Conservation (phyloP, 2,113 vertebrate species). For the Plecotus auritus region DNA sequence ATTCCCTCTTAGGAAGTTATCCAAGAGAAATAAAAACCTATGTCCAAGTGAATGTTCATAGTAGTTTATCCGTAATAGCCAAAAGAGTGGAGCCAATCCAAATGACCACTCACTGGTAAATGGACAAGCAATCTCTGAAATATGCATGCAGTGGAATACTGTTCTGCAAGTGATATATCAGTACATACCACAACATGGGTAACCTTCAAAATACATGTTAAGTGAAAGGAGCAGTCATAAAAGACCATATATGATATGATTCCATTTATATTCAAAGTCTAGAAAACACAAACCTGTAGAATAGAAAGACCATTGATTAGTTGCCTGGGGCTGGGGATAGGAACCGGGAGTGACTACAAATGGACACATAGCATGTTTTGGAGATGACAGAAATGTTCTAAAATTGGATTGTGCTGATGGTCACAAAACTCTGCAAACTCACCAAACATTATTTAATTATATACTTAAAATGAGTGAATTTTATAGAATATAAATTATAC, state of each 20-base stretch:
- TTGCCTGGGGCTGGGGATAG: not conserved
- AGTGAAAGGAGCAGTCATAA: not conserved
- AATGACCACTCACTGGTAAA: not conserved
- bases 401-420: not conserved
- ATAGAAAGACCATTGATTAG: not conserved
- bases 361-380: not conserved
- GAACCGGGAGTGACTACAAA: not conserved
- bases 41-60: rapidly evolving
- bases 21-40: not conserved
- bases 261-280: not conserved
- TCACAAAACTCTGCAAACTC: not conserved
- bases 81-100: not conserved
- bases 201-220: not conserved
- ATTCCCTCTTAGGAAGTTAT: not conserved
- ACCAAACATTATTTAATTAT: not conserved
- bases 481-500: not conserved
- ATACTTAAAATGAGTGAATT: not conserved
- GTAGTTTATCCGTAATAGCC: not conserved
- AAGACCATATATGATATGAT: not conserved
- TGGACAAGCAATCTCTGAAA: not conserved
- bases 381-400: not conserved
- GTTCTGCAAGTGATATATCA: not conserved
- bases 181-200: rapidly evolving
- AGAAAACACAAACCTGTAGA: not conserved
- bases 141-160: too few relatives aligned